These are phyloP conservation scores for Diabrotica balteata DNA, from an alignment of 2,888 invertebrate genomes.

Conservation along the genomic window DNA sequence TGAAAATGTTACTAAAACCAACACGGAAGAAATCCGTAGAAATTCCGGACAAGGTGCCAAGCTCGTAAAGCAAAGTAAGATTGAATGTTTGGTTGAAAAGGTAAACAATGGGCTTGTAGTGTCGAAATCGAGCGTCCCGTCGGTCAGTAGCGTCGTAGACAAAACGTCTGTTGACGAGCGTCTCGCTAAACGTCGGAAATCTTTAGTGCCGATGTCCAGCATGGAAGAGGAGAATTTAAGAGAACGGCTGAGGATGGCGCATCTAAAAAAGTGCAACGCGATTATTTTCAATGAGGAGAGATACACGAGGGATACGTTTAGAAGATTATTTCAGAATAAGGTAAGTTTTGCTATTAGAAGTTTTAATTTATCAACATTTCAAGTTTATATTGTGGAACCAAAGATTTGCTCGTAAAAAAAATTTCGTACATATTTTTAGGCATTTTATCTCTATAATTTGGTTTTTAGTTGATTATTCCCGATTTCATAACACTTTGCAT, in stretches of 20 bases:
- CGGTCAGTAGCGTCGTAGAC: slow-evolving; percentile 36
- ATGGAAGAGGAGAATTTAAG: slow-evolving; percentile 76
- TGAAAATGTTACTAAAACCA: slow-evolving; percentile 12
- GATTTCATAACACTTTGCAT: no score
- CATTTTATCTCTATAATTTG: no score
- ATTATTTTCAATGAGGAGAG: slow-evolving; percentile 70
- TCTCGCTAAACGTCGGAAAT: slow-evolving; percentile 47
- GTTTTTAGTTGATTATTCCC: no score
- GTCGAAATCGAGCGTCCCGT: slow-evolving; percentile 38
- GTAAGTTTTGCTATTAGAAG: slow-evolving; percentile 59
- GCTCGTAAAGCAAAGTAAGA: slow-evolving; percentile 31
- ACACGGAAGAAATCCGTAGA: slow-evolving; percentile 30
- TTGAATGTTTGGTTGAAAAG: slow-evolving; percentile 21
- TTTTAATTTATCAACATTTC: no score
- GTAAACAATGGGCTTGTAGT: slow-evolving; percentile 31
- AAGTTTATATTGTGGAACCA: no score
- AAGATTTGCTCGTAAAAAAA: no score
- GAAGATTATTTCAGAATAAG: slow-evolving; percentile 73
- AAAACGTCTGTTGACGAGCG: slow-evolving; percentile 45
- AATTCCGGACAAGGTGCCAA: slow-evolving; percentile 22
- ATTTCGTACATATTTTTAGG: no score
- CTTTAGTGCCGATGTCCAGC: slow-evolving; percentile 64
- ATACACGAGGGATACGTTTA: slow-evolving; percentile 70
- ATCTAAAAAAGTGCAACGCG: slow-evolving; percentile 72
- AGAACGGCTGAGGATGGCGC: slow-evolving; percentile 67